Conservation (phyloP, 2,113 vertebrate species). For the Xiphophorus maculatus region DNA sequence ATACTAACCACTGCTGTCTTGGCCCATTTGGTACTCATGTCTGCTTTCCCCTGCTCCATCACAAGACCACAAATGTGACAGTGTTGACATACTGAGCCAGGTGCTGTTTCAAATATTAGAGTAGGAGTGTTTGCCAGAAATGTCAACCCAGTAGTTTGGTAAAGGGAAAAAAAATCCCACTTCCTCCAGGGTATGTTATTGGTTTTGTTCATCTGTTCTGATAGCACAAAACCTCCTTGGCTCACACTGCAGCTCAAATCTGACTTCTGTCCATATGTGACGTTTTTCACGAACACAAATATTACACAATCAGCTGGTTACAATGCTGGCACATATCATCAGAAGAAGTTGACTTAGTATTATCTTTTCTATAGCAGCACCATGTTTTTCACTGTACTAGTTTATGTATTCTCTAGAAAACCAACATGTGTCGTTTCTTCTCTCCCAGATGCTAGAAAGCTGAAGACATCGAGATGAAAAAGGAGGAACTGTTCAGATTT, state of each 20-base stretch:
- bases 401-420: background rate
- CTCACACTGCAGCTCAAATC: background rate
- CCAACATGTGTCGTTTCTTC: conserved; percentile 18
- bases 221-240: background rate
- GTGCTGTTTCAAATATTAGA: background rate
- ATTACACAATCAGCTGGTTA: background rate
- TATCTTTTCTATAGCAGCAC: too few relatives aligned
- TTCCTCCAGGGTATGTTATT: background rate
- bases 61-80: background rate
- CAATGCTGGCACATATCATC: too few relatives aligned
- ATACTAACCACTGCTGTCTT: background rate
- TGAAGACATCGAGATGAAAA: conserved; percentile 81
- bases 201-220: background rate
- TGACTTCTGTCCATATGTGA: background rate
- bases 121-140: background rate
- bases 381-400: background rate
- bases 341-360: too few relatives aligned
- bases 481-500: conserved; percentile 72
- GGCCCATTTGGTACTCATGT: background rate
- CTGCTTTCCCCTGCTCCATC: background rate
- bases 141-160: background rate
- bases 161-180: background rate
- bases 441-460: conserved; percentile 92
- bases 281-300: background rate
- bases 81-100: background rate